Conservation (phyloP, 2,888 invertebrate species). For the Alsophila aescularia region DNA sequence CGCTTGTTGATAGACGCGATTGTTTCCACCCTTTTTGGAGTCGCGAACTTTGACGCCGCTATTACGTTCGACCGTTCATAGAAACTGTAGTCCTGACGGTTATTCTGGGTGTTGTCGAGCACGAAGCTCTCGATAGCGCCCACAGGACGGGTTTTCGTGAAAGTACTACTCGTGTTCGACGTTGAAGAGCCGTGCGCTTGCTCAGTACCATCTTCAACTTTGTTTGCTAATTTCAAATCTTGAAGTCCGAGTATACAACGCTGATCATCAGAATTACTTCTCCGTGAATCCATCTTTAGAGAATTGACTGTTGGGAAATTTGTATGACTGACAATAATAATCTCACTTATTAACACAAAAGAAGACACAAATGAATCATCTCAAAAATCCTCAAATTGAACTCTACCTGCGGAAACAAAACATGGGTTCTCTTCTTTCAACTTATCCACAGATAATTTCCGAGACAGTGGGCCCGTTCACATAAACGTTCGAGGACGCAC, state of each 20-base stretch:
- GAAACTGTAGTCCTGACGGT: slow-evolving; percentile 79
- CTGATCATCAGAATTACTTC: slow-evolving; percentile 74
- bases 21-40: slow-evolving; percentile 89
- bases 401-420: slow-evolving; percentile 46
- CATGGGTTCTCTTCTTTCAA: slow-evolving; percentile 11
- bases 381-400: slow-evolving; percentile 50
- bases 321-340: slow-evolving; percentile 1
- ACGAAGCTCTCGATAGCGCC: slow-evolving; percentile 88
- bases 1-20: slow-evolving; percentile 79
- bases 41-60: slow-evolving; percentile 90
- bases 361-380: slow-evolving; percentile 61
- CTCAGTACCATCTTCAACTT: slow-evolving; percentile 80
- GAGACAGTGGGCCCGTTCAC: too few species aligned
- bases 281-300: slow-evolving; percentile 68
- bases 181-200: slow-evolving; percentile 76
- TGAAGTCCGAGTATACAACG: slow-evolving; percentile 78
- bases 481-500: too few species aligned
- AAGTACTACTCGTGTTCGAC: slow-evolving; percentile 65
- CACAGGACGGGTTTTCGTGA: slow-evolving; percentile 82
- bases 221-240: slow-evolving; percentile 81
- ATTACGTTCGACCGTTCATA: slow-evolving; percentile 90
- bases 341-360: slow-evolving; percentile 34
- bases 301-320: background rate
- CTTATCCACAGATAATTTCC: slow-evolving; percentile 4
- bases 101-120: slow-evolving; percentile 78